Evolutionary conservation across 1,140 invertebrate species (phyloP), one percentile per base, ranked within the genome.

Genomic region (Trichonephila clavata): DNA sequence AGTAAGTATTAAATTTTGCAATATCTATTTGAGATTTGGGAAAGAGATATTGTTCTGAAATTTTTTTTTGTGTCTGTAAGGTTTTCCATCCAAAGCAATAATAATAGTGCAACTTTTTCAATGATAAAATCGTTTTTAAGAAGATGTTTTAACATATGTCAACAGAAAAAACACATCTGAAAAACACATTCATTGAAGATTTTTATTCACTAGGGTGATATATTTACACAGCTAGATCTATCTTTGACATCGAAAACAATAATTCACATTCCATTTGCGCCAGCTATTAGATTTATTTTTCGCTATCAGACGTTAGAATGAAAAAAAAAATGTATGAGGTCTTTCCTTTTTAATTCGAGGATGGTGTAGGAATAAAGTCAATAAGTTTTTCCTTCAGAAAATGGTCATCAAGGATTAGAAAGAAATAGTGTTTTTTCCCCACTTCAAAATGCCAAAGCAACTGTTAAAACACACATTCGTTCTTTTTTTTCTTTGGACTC

Each of bases 301-400:
- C 60, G 68, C 10, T 65, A 21, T 21, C 14, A 18, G n/a, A 71
- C 32, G 14, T 71, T 32, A 32, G n/a, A 71, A 71, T 13, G 24
- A 10, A n/a, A 27, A 71, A 71, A 71, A 18, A 27, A 71, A 71
- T 71, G n/a, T 71, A 32, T 32, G 14, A 27, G 7, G 5, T 24
- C 4, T 32, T 71, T 32, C 13, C 27, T 71, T 18, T 71, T 71
- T 71, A 71, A 71, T 71, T 71, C 68, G 27, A 27, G 27, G 27
- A 71, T 65, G 63, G n/a, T 65, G n/a, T 50, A 65, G 63, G 24
- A 71, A 71, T 71, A 71, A 71, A 71, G n/a, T 13, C 68, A 71
- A 71, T 27, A 71, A 18, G 10, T 3, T 16, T 71, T 71, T 10
- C 24, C 43, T 50, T 50, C 43, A 50, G 43, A 71, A 16, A 21